phyloP scores from a whole-genome alignment of 2,113 vertebrate species.

The Anhinga rufa region DNA sequence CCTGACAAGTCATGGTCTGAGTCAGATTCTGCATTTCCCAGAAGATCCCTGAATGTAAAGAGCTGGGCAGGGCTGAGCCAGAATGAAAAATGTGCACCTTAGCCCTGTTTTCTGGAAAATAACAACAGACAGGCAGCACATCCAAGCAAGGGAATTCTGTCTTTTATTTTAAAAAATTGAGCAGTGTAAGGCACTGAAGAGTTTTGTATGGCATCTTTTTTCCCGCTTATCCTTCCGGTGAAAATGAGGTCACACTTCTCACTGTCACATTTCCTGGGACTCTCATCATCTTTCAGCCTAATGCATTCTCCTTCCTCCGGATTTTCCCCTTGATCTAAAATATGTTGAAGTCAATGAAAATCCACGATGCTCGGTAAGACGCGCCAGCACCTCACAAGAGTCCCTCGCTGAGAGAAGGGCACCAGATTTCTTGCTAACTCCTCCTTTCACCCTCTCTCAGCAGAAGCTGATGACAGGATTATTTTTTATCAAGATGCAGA shows the following conservation, averaged over 20 bases:
- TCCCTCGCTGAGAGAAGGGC: neutral
- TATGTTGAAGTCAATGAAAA: neutral
- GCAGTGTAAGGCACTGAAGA: neutral
- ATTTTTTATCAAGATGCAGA: slow-evolving; percentile 48
- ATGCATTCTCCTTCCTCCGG: neutral
- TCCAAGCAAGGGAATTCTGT: neutral
- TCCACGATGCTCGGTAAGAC: neutral
- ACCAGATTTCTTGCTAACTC: slow-evolving; percentile 52
- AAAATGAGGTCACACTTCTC: neutral
- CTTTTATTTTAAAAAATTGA: neutral
- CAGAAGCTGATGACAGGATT: slow-evolving; percentile 46
- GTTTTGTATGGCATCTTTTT: neutral
- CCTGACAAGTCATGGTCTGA: neutral
- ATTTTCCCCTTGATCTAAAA: slow-evolving; percentile 1
- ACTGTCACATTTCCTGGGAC: neutral
- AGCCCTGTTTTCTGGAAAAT: neutral
- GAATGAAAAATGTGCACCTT: neutral
- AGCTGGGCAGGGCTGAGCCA: neutral
- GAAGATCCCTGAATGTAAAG: neutral
- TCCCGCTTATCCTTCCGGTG: neutral
- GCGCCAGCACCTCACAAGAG: neutral
- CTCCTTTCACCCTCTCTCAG: slow-evolving; percentile 9
- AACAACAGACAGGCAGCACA: neutral
- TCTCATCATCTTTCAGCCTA: neutral
- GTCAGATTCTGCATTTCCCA: neutral